phyloP scores from a whole-genome alignment of 1,140 invertebrate species.

The Acromyrmex heyeri region DNA sequence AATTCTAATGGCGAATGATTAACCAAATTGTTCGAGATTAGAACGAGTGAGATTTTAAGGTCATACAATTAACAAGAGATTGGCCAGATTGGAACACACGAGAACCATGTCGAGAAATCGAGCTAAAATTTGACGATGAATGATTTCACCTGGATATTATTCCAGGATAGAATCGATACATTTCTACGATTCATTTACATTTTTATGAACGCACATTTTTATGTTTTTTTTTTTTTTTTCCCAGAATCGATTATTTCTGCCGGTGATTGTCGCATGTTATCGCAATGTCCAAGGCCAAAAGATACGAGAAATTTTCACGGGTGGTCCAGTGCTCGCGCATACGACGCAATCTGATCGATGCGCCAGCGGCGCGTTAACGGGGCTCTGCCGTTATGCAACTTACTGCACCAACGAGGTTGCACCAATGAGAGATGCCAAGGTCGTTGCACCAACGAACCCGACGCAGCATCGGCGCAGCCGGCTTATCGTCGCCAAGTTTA shows the following conservation, averaged over 20 bases:
- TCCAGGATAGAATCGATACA: not conserved
- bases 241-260: not conserved
- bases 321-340: slow-evolving; percentile 34
- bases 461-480: slow-evolving; percentile 43
- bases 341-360: slow-evolving; percentile 63
- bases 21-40: not conserved
- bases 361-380: slow-evolving; percentile 49
- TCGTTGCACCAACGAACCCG: slow-evolving; percentile 60
- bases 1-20: slow-evolving; percentile 19
- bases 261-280: not conserved
- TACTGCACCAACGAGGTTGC: slow-evolving; percentile 60
- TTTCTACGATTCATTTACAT: not conserved
- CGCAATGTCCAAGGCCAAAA: not conserved
- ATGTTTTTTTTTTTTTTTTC: not conserved
- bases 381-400: slow-evolving; percentile 56
- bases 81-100: not conserved
- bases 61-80: not conserved
- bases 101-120: not conserved
- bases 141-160: not conserved
- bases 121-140: not conserved
- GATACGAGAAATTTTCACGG: slow-evolving; percentile 3
- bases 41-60: slow-evolving; percentile 6
- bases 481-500: slow-evolving; percentile 23
- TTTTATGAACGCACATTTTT: no score
- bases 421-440: slow-evolving; percentile 58